phyloP scores from a whole-genome alignment of 2,797 vertebrate genomes.

The Knipowitschia caucasica region DNA sequence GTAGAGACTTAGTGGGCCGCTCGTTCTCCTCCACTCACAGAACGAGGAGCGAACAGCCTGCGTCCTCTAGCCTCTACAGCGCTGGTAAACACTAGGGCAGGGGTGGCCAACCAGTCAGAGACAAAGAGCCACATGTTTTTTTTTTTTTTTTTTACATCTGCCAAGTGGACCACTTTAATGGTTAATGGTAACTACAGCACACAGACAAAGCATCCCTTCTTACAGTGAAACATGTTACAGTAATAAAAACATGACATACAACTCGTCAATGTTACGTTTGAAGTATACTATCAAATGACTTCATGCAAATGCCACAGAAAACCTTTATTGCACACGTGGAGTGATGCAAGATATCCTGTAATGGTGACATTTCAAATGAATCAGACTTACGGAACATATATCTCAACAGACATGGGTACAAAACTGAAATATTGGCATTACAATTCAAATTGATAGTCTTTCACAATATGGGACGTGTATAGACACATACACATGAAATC shows the following conservation, averaged over 20 bases:
- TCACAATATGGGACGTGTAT: slow-evolving; percentile 20
- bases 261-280: slow-evolving; percentile 14
- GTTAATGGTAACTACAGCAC: slow-evolving; percentile 67
- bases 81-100: no score
- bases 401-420: slow-evolving; percentile 4
- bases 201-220: slow-evolving; percentile 70
- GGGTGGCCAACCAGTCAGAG: no score
- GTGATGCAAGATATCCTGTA: slow-evolving; percentile 17
- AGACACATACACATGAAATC: slow-evolving; percentile 12
- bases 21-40: no score
- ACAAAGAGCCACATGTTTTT: no score
- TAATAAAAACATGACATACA: slow-evolving; percentile 38
- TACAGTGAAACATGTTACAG: slow-evolving; percentile 59
- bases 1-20: no score
- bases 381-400: slow-evolving; percentile 20
- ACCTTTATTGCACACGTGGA: slow-evolving; percentile 7
- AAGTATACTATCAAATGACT: slow-evolving; percentile 38
- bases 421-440: slow-evolving; percentile 27
- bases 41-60: no score
- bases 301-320: slow-evolving; percentile 33
- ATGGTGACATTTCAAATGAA: slow-evolving; percentile 17
- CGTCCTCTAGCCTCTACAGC: no score
- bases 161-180: slow-evolving; percentile 64
- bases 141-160: no score
- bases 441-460: slow-evolving; percentile 21